Percentiles rank a stretch among this genome's conserved stretches.
Conservation (phyloP, 2,888 invertebrate genomes). For the Orgyia antiqua region DNA sequence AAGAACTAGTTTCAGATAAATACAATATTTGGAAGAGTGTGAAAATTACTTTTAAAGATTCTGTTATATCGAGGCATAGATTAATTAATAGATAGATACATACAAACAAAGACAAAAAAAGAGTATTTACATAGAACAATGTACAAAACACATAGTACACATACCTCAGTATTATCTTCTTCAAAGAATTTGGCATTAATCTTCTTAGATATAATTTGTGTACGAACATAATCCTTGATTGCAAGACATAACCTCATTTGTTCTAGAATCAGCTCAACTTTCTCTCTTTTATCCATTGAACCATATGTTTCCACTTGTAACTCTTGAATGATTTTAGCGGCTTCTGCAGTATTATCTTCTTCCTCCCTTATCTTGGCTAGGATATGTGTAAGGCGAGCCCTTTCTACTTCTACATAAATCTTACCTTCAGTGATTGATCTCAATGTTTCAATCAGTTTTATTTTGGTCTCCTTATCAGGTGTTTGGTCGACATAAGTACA, state of each 20-base stretch:
- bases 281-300: slow-evolving; percentile 98
- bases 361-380: slow-evolving; percentile 91
- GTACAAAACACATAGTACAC: no score
- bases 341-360: slow-evolving; percentile 90
- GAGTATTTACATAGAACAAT: no score
- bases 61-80: no score
- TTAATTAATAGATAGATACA: no score
- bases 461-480: slow-evolving; percentile 91
- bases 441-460: slow-evolving; percentile 97
- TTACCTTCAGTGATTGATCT: slow-evolving; percentile 98
- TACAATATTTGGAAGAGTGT: no score
- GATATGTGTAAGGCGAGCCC: slow-evolving; percentile 95
- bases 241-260: slow-evolving; percentile 98
- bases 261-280: slow-evolving; percentile 97
- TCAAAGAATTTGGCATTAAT: slow-evolving; percentile 98
- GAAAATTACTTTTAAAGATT: no score
- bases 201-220: slow-evolving; percentile 99
- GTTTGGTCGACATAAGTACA: slow-evolving; percentile 95
- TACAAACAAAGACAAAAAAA: no score
- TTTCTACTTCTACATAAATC: slow-evolving; percentile 99
- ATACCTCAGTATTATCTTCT: slow-evolving; percentile 84
- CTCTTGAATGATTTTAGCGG: slow-evolving; percentile 96
- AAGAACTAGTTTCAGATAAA: no score
- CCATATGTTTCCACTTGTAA: slow-evolving; percentile 97
- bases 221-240: slow-evolving; percentile 96